Evolutionary conservation across 2,888 invertebrate species (phyloP), one percentile per base, ranked within the genome.

Genomic region (Dolomedes plantarius): DNA sequence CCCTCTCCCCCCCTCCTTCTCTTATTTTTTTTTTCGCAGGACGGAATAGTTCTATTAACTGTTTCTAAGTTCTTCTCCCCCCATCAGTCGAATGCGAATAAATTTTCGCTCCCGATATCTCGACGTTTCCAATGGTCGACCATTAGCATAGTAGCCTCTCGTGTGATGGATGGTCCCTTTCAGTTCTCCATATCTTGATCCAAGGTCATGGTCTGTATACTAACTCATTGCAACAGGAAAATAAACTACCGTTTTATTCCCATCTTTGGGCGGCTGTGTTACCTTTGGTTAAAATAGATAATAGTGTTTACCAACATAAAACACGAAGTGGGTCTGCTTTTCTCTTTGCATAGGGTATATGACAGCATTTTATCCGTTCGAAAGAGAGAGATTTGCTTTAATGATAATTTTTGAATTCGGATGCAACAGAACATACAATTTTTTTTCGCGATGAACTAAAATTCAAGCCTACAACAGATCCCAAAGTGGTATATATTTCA

Each of bases 101-200:
- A 56, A 56, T 56, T 56, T 56, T 56, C 56, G 56, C 56, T 56
- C 56, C 23, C 56, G 56, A 56, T 56, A 56, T 56, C 56, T 56
- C 56, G 56, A 56, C 56, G 56, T 56, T 23, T 56, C 56, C 56
- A 56, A 23, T 56, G 56, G 56, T 11, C 3, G 56, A n/a, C 56
- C 56, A 56, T 56, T 56, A 56, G 56, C 56, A 56, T 56, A 56
- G 56, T 56, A 56, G 23, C 56, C 23, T 56, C 16, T 23, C 56
- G 19, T 23, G 23, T 56, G 56, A 56, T 56, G 56, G 23, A 56
- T 56, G 56, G 19, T 19, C 23, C 23, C 23, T 56, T 56, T 1
- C 56, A 56, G 56, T 23, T 11, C 19, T 19, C 23, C 56, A 56
- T 56, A 56, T 56, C 56, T 23, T 19, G 23, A 19, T 3, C 23